Evolutionary conservation across 1,140 invertebrate species (phyloP), one percentile per base, ranked within the genome.

Genomic region (Augochlora pura): DNA sequence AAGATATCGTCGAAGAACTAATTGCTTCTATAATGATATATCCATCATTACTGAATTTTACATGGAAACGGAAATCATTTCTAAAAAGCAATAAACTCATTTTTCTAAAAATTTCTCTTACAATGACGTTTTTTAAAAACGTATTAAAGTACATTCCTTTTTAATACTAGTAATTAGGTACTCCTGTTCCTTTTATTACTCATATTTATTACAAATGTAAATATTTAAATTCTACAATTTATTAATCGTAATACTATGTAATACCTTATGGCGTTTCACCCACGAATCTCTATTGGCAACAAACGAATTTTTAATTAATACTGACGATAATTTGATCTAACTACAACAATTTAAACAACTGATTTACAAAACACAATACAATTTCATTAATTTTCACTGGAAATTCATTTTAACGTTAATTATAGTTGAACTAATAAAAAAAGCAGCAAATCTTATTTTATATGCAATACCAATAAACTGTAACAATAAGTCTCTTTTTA

Each of bases 221-320:
- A 63, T 52, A 21, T 52, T 63, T 23, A 67, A 52, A 25, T 52
- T 54, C 42, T 70, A 77, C 57, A 12, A 25, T 16, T 27, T 62
- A 42, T 49, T 54, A 64, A 18, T 70, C 60, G 63, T 62, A 70
- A 77, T 7, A 18, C 68, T 77, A 52, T 52, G 16, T 52, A 77
- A 77, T 77, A 77, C 59, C 70, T 77, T 77, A 77, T 77, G 75
- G 75, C 75, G 52, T 70, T 46, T 77, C 60, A 71, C 27, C 66
- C 42, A 77, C 60, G 70, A 63, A 72, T 71, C 57, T 77, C 46
- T 77, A 21, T 72, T 63, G 49, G 32, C 68, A 72, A 18, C 25
- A 77, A 70, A 60, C 59, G 9, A 62, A 64, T 72, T 77, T n/a
- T 71, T 27, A 62, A 27, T 64, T 77, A 77, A 77, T 77, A 77